A percentile compares a stretch with the other conserved stretches of the same genome.
Evolutionary conservation across 1,140 invertebrate genomes (phyloP).

Genomic region (Lepidostoma basale): DNA sequence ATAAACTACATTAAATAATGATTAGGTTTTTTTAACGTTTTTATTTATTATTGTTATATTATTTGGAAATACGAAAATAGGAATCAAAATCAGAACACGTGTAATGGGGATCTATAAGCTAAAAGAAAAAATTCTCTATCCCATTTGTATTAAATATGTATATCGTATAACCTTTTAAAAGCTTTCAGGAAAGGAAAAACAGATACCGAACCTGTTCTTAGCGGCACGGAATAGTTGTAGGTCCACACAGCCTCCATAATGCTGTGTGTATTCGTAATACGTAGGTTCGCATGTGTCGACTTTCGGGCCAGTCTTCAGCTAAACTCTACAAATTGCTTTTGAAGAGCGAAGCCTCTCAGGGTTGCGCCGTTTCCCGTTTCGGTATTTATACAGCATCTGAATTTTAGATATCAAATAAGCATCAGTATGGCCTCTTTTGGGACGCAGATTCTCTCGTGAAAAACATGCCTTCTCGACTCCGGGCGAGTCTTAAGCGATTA

Average conservation of each 20-base stretch:
- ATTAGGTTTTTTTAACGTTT: too few relatives aligned
- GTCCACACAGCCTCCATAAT: too few relatives aligned
- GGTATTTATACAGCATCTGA: constrained; percentile 22
- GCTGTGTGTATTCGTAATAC: too few relatives aligned
- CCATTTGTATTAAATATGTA: background rate
- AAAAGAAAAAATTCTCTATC: background rate
- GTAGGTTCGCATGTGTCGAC: background rate
- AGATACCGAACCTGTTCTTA: background rate
- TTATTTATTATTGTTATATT: too few relatives aligned
- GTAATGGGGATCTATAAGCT: background rate
- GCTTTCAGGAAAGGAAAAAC: background rate
- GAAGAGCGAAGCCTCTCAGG: background rate
- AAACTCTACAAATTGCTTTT: constrained; percentile 25
- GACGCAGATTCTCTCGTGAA: background rate
- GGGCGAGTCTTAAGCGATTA: constrained; percentile 5
- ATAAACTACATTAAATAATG: too few relatives aligned
- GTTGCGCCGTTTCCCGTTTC: background rate
- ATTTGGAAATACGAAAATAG: too few relatives aligned
- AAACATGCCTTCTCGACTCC: background rate
- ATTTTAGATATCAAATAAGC: constrained; percentile 32
- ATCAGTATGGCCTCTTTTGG: background rate
- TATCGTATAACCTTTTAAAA: constrained; percentile 2
- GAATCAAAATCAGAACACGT: background rate
- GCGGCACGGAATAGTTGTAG: too few relatives aligned
- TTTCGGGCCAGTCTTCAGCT: constrained; percentile 8